phyloP scores from a whole-genome alignment of 30 jellyfish, hydroid and myxozoan species.

The Hydractinia echinata region DNA sequence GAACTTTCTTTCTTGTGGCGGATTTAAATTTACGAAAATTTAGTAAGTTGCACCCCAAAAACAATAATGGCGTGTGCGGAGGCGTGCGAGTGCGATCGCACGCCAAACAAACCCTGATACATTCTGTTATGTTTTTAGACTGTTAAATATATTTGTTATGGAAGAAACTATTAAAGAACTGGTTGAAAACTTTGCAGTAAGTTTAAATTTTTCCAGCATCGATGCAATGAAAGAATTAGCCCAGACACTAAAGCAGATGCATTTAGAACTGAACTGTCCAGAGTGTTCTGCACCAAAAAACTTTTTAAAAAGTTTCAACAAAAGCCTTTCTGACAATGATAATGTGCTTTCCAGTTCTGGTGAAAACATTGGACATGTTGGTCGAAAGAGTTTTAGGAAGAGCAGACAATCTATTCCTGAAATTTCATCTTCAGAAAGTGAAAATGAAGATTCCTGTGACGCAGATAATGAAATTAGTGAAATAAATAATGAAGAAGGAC shows the following conservation, averaged over 20 bases:
- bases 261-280: background rate
- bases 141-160: background rate
- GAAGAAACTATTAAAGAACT: background rate
- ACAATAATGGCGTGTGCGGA: too few relatives aligned
- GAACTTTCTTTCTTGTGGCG: too few relatives aligned
- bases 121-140: too few relatives aligned
- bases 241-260: background rate
- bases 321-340: background rate
- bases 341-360: background rate
- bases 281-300: background rate
- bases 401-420: background rate
- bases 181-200: background rate
- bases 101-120: too few relatives aligned
- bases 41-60: too few relatives aligned
- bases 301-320: too few relatives aligned
- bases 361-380: background rate
- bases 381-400: background rate
- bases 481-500: too few relatives aligned
- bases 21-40: background rate
- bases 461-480: too few relatives aligned
- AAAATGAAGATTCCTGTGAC: too few relatives aligned
- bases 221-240: conserved; percentile 5
- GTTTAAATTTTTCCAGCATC: background rate
- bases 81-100: too few relatives aligned
- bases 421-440: conserved; percentile 29